Base-by-base conservation (phyloP, 2,888 invertebrate species). In the Dastarcus helophoroides region DNA sequence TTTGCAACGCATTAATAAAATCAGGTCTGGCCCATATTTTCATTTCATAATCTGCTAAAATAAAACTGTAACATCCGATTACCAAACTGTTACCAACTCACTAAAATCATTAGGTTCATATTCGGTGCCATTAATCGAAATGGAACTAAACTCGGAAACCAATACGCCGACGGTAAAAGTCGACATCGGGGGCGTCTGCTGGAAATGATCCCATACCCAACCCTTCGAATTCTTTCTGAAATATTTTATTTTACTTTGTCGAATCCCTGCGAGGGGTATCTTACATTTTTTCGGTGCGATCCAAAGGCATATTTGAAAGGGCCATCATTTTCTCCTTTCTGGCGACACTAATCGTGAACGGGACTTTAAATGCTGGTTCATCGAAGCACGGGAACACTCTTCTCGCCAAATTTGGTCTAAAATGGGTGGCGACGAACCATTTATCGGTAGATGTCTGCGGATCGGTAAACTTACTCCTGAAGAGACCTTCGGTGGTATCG, bases 371-470 rank as follows among this genome's bases (percentile, higher is more conserved):
- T 0, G 69, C 71, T 0, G 84, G 82, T 47, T 83, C 81, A 51
- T 85, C 84, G 53, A 83, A 82, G 47, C 85, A 85, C 0, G 85
- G 85, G 52, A 86, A 85, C 42, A 83, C 65, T 11, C 69, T 67
- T n/a, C 80, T 66, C 0, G 84, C 83, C 48, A 80, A 71, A 53
- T 79, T 77, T 0, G 80, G 77, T 21, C 79, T 65, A 37, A 83
- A 62, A 46, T 79, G 72, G 0, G 81, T 77, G 0, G 73, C 79
- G 10, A 76, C 68, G 46, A 78, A 77, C 46, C 68, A 66, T 42
- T 56, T 57, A 17, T 54, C 58, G 14, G 54, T 53, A 3, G 59
- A 58, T 1, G 51, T 58, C 25, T 41, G 33, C 0, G 57, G 54
- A 31, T 60, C 64, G n/a, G 60, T 42, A 47, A 81, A 84, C 22